A percentile compares a stretch with the other conserved stretches of the same genome.
Conservation (phyloP, 2,797 vertebrate species). For the Chanos chanos region DNA sequence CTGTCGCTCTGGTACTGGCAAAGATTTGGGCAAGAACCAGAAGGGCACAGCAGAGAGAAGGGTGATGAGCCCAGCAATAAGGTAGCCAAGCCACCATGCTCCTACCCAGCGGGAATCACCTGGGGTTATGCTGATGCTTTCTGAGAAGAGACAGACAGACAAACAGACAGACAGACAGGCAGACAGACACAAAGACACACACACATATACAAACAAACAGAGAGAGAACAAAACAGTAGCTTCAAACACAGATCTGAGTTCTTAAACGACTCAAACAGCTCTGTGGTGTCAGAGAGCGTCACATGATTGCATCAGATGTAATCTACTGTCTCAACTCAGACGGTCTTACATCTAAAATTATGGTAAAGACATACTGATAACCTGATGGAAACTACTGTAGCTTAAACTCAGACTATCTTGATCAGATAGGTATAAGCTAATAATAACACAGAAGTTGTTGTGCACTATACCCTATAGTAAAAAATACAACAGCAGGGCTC, state of each 20-base stretch:
- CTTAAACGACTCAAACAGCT: too few relatives aligned
- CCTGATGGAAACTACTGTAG: too few relatives aligned
- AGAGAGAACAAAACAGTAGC: neutral
- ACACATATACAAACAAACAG: neutral
- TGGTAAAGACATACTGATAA: too few relatives aligned
- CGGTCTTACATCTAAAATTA: too few relatives aligned
- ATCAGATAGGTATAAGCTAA: too few relatives aligned
- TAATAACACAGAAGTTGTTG: too few relatives aligned
- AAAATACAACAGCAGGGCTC: too few relatives aligned
- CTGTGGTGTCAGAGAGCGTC: too few relatives aligned
- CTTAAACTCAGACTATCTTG: too few relatives aligned
- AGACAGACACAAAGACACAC: neutral
- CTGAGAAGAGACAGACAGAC: conserved; percentile 55
- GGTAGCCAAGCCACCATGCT: conserved; percentile 94
- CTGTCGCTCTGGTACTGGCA: conserved; percentile 67
- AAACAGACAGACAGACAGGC: neutral
- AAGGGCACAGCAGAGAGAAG: conserved; percentile 83
- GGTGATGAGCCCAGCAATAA: conserved; percentile 82
- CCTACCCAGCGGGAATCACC: conserved; percentile 89
- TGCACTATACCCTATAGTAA: too few relatives aligned
- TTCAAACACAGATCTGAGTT: neutral
- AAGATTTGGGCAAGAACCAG: conserved; percentile 89
- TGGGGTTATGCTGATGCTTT: conserved; percentile 76
- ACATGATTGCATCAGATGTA: too few relatives aligned
- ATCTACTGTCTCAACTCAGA: too few relatives aligned